These are phyloP conservation scores for Drosophila murphyi DNA, from an alignment of 1,140 invertebrate genomes.

Conservation along the genomic window DNA sequence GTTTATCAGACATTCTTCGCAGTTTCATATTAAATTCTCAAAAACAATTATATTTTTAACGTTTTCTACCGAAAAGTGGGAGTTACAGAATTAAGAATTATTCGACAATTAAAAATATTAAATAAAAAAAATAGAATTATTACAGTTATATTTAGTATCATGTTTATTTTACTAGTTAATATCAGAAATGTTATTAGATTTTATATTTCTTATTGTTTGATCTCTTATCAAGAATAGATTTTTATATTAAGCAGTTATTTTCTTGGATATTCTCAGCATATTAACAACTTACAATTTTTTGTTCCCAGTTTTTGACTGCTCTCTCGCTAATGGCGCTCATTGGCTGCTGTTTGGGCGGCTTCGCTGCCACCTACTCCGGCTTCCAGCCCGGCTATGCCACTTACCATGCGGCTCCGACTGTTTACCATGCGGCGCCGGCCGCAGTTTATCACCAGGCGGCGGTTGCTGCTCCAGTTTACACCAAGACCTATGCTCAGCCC, in stretches of 20 bases:
- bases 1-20: no score
- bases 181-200: no score
- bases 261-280: background rate
- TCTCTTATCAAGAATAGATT: background rate
- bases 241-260: background rate
- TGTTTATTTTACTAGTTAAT: no score
- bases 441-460: slow-evolving; percentile 59
- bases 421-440: slow-evolving; percentile 64
- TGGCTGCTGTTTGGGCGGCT: slow-evolving; percentile 62
- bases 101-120: no score
- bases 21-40: no score
- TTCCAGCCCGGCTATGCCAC: slow-evolving; percentile 68
- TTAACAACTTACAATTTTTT: background rate
- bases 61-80: no score
- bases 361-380: slow-evolving; percentile 73
- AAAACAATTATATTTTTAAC: no score
- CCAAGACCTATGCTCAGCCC: slow-evolving; percentile 60
- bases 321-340: slow-evolving; percentile 62
- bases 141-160: no score
- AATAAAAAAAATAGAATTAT: no score
- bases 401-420: slow-evolving; percentile 56
- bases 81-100: no score
- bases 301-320: slow-evolving; percentile 51
- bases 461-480: slow-evolving; percentile 48
- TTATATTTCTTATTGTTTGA: background rate